Base-by-base conservation (phyloP, 2,888 invertebrate species). In the Lasioglossum leucozonium region DNA sequence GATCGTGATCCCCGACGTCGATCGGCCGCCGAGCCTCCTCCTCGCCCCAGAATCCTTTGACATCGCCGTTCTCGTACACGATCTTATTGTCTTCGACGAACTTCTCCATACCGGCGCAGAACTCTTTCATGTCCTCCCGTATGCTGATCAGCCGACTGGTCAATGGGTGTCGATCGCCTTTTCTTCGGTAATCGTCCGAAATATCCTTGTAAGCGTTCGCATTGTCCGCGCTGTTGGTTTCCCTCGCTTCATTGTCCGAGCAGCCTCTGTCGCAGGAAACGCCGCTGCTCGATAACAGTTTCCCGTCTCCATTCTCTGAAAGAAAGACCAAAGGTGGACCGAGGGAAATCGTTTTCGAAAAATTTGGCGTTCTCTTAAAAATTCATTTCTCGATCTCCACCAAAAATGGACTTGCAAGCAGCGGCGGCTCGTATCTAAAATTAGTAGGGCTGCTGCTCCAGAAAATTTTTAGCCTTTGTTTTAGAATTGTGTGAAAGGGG, bases 111-210 rank as follows among this genome's bases (percentile, higher is more conserved):
- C 77, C 86, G 0, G 72, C 71, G 77, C 90, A 91, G 77, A 92
- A 93, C 1, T 86, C 85, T 55, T 87, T 89, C 91, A 93, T 93
- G 8, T 90, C 92, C 30, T 87, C 86, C 13, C 92, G 91, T 44
- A 93, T 92, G 47, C 90, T 90, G 73, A 77, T 90, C 72, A 92
- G 58, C 73, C 89, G 88, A 30, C 71, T 77, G 26, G 81, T 82
- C 13, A 92, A 72, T 2, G 78, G 72, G 69, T 84, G 58, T 0
- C 71, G 47, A 13, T 81, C 79, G 1, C 42, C 58, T 58, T 75
- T 83, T 58, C 65, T 80, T 58, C 74, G 82, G 69, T 85, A 83
- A 81, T 80, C 47, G 10, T 75, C 73, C 26, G 40, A 40, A 55
- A 80, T 82, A 55, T 78, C 76, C 47, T 44, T 76, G 2, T 2